Evolutionary conservation across 2,888 invertebrate genomes (phyloP), one percentile per base, ranked within the genome.

Genomic region (Chalcosyrphus nemorum): DNA sequence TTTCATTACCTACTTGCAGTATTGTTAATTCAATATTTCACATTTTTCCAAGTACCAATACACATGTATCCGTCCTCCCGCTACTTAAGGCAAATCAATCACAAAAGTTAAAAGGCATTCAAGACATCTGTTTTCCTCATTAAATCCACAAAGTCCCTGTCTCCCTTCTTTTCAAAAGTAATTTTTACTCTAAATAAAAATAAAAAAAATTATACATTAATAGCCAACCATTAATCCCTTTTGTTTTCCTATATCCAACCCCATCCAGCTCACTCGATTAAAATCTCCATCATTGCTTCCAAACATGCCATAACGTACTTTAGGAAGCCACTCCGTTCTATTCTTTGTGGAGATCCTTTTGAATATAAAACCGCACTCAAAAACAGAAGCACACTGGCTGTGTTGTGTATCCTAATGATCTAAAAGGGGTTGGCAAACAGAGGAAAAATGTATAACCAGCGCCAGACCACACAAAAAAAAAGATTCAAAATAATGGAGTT

Each of bases 311-410:
- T 71, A 82, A 72, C 47, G 66, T 82, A 72, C 78, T 82, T 82
- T 68, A 56, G 32, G 72, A 82, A 82, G 82, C 72, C 82, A 82
- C 77, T 82, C 41, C n/a, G 29, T 19, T 38, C 52, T 32, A 27
- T 75, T 38, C 32, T 66, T 50, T n/a, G 21, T 57, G 32, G 19
- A 75, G 78, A 78, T 82, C 82, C 78, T 82, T 66, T 81, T 82
- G 78, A 82, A 82, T 82, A 82, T 82, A 78, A 77, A 78, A 82
- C 82, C 82, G 78, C 82, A 82, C 82, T 82, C 82, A 82, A 78
- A 82, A 82, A 72, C 82, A 82, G 82, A 82, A 74, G 82, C 72
- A 70, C 56, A 50, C 76, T 4, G 24, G 3, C 24, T 56, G 27
- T 54, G 56, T 66, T 59, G 66, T 32, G 61, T 68, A 50, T 74